A percentile compares a stretch with the other conserved stretches of the same genome.
These are phyloP conservation scores for Copidosoma floridanum DNA, from an alignment of 1,140 invertebrate genomes.

Conservation along the genomic window DNA sequence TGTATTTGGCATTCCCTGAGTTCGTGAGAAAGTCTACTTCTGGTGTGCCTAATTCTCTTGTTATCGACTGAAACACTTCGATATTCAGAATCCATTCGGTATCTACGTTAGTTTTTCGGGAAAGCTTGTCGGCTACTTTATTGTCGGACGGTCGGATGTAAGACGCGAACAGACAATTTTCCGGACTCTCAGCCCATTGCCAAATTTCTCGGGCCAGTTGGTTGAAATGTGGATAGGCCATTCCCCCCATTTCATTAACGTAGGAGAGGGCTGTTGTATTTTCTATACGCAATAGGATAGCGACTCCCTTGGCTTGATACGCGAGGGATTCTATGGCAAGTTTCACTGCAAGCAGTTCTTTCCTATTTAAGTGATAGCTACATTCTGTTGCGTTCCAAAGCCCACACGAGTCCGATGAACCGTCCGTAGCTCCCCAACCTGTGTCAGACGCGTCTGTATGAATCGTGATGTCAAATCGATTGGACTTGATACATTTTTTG, in stretches of 20 bases:
- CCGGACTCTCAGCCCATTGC: conserved; percentile 16
- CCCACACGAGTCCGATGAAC: background rate
- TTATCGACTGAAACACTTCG: conserved; percentile 14
- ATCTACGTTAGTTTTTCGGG: conserved; percentile 29
- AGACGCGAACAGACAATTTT: conserved; percentile 22
- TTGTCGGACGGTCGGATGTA: conserved; percentile 31
- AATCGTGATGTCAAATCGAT: background rate
- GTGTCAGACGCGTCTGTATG: background rate
- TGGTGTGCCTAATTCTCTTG: conserved; percentile 30
- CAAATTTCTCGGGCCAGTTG: no score
- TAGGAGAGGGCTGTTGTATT: no score
- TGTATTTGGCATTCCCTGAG: conserved; percentile 31
- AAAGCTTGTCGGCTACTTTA: conserved; percentile 27
- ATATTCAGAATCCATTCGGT: conserved; percentile 24
- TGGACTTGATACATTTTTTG: background rate
- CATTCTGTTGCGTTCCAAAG: background rate
- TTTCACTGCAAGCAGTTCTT: background rate
- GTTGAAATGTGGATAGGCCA: no score
- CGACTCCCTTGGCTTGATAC: no score
- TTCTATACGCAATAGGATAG: no score
- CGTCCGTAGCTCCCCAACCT: background rate
- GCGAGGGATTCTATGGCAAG: background rate
- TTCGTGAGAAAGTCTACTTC: conserved; percentile 34
- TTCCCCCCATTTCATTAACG: no score
- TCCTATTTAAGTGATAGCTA: background rate